Percentiles rank a stretch among this genome's conserved stretches.
phyloP scores from a whole-genome alignment of 2,113 vertebrate genomes.

The Otis tarda region DNA sequence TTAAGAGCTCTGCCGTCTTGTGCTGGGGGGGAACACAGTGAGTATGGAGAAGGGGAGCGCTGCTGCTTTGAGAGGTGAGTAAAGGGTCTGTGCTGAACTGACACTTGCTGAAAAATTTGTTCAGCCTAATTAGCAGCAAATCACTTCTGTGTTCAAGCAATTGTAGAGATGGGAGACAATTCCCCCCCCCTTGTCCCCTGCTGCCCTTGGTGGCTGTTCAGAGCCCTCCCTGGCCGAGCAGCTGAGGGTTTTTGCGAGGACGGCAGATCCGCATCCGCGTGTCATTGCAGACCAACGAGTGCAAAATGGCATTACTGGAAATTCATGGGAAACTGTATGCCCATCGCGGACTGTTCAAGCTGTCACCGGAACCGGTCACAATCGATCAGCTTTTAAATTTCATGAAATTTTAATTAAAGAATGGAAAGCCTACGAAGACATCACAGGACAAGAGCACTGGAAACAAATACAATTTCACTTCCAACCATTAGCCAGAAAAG shows the following conservation, averaged over 20 bases:
- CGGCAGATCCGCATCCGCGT: neutral
- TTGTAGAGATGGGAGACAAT: neutral
- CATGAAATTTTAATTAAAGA: slow-evolving; percentile 56
- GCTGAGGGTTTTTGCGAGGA: neutral
- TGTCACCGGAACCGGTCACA: neutral
- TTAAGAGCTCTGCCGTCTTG: slow-evolving; percentile 30
- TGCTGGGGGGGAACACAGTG: neutral
- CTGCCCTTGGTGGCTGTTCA: neutral
- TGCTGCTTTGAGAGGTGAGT: slow-evolving; percentile 12
- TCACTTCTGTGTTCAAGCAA: neutral
- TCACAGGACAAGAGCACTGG: slow-evolving; percentile 29
- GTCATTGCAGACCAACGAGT: neutral
- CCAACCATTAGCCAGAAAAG: slow-evolving; percentile 52
- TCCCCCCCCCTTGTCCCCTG: neutral
- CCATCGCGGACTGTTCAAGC: neutral
- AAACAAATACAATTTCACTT: slow-evolving; percentile 59
- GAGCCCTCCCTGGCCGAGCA: neutral
- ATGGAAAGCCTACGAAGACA: slow-evolving; percentile 8
- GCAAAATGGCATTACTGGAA: slow-evolving; percentile 11
- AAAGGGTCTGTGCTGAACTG: slow-evolving; percentile 19
- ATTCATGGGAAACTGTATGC: neutral
- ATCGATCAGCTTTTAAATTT: slow-evolving; percentile 35
- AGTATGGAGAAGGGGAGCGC: slow-evolving; percentile 9
- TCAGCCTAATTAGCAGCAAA: slow-evolving; percentile 57
- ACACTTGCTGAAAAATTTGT: slow-evolving; percentile 18